phyloP scores from a whole-genome alignment of 2,888 invertebrate species.

The Zele albiditarsus region DNA sequence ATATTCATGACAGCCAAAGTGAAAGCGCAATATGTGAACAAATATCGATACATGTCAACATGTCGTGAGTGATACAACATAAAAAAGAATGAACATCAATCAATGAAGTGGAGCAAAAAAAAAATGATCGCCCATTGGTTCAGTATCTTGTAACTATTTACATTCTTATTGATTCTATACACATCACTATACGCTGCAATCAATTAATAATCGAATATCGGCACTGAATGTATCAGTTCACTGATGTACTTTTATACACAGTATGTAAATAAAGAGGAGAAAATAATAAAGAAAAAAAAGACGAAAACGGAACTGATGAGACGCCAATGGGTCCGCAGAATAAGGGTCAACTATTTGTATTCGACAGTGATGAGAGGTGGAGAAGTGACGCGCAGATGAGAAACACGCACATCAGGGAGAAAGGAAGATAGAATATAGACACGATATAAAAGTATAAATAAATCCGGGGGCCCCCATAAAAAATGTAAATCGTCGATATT shows the following conservation, averaged over 20 bases:
- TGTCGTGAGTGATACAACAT: background rate
- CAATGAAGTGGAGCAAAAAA: too few relatives aligned
- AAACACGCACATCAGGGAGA: constrained; percentile 27
- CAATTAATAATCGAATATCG: too few relatives aligned
- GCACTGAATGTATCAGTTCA: too few relatives aligned
- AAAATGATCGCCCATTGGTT: too few relatives aligned
- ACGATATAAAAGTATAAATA: constrained; percentile 44
- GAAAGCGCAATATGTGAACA: background rate
- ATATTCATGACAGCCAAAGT: background rate
- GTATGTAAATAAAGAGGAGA: too few relatives aligned
- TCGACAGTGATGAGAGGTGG: constrained; percentile 27
- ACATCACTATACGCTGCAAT: too few relatives aligned
- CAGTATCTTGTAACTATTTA: too few relatives aligned
- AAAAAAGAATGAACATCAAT: background rate
- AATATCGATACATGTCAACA: background rate
- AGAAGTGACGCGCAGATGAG: constrained; percentile 36
- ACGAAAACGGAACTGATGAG: background rate
- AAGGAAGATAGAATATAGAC: constrained; percentile 27
- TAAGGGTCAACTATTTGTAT: constrained; percentile 34
- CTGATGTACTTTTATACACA: too few relatives aligned
- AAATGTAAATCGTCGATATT: constrained; percentile 40
- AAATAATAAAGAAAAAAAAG: background rate
- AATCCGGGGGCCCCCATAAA: constrained; percentile 40
- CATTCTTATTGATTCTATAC: too few relatives aligned
- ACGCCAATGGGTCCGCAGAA: constrained; percentile 32